Base-by-base conservation (phyloP, 37 sponge, comb jelly and placozoan species). In the Axinella damicornis region DNA sequence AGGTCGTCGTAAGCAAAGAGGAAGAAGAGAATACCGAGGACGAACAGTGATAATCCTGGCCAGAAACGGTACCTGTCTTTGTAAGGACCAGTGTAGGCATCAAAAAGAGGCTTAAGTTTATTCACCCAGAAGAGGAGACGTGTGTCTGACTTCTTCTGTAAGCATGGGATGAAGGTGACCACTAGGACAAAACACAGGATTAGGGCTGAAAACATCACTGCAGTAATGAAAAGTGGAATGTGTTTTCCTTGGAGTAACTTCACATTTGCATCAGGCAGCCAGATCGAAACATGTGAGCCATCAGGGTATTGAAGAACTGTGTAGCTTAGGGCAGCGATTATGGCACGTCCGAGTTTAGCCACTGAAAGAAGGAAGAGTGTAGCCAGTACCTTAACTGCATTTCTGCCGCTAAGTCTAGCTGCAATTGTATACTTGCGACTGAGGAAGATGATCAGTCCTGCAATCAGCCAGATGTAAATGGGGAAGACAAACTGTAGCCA, bases 401-500 rank as follows among this genome's bases (percentile, higher is more conserved):
- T 80, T 16, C 34, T 40, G 30, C 66, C 77, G 52, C 81, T 25
- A 22, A 80, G 57, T 20, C 24, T 73, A 15, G 79, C 31, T 24
- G 65, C 20, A 20, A 19, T 34, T 37, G 36, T 25, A 40, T 60
- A 82, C 13, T 55, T 24, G 17, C 33, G 53, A 27, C 57, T 57
- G 18, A 27, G 33, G 33, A 54, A 1, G 11, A 74, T 74, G 31
- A 74, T 74, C 21, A 55, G 19, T 18, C 30, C 20, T 18, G 54
- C 55, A 2, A 74, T 24, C 32, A 27, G 1, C 40, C 40, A 41
- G 38, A 88, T 41, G 58, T 88, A 88, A 11, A 82, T 22, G 21
- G 89, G 89, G 57, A 83, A 89, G 9, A 71, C 40, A 60, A 83
- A 83, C 31, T 71, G 65, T 27, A 89, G 70, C 38, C 83, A 60